phyloP scores from a whole-genome alignment of 2,888 invertebrate genomes.

The Conistra vaccinii region DNA sequence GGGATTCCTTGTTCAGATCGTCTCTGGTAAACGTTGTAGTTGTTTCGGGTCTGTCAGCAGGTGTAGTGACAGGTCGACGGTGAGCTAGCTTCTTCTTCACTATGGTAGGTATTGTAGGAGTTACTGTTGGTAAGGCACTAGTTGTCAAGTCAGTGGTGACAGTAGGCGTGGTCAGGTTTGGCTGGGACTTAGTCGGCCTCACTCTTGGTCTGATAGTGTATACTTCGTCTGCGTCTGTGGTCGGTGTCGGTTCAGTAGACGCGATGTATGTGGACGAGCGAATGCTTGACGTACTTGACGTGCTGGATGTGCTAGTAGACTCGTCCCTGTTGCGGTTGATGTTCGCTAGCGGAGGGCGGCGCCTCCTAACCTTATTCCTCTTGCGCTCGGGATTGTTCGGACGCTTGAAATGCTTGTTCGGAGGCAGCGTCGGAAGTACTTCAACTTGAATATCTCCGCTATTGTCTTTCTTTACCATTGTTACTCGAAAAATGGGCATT shows the following conservation, averaged over 20 bases:
- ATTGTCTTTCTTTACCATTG: no score
- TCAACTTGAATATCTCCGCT: constrained; percentile 77
- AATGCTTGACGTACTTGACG: constrained; percentile 65
- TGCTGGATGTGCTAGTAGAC: constrained; percentile 68
- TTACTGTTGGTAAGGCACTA: constrained; percentile 86
- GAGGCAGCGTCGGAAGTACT: constrained; percentile 87
- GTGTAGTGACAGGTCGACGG: constrained; percentile 80
- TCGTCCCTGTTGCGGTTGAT: constrained; percentile 78
- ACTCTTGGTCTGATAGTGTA: constrained; percentile 83
- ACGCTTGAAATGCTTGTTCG: constrained; percentile 86
- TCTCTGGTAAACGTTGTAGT: constrained; percentile 79
- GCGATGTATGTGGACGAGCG: constrained; percentile 60
- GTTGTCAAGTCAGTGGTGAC: constrained; percentile 86
- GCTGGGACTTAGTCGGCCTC: constrained; percentile 78
- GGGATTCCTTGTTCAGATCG: constrained; percentile 83
- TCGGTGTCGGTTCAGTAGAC: constrained; percentile 78
- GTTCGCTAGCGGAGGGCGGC: constrained; percentile 83
- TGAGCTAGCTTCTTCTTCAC: constrained; percentile 84
- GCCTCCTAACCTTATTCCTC: constrained; percentile 86
- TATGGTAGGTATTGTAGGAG: constrained; percentile 85
- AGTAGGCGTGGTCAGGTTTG: constrained; percentile 85
- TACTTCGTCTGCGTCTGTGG: constrained; percentile 79
- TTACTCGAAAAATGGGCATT: no score
- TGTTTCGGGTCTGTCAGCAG: constrained; percentile 80
- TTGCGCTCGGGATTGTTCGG: constrained; percentile 82